A percentile compares a stretch with the other conserved stretches of the same genome.
These are phyloP conservation scores for Leuciscus idus DNA, from an alignment of 2,113 vertebrate species.

Conservation along the genomic window DNA sequence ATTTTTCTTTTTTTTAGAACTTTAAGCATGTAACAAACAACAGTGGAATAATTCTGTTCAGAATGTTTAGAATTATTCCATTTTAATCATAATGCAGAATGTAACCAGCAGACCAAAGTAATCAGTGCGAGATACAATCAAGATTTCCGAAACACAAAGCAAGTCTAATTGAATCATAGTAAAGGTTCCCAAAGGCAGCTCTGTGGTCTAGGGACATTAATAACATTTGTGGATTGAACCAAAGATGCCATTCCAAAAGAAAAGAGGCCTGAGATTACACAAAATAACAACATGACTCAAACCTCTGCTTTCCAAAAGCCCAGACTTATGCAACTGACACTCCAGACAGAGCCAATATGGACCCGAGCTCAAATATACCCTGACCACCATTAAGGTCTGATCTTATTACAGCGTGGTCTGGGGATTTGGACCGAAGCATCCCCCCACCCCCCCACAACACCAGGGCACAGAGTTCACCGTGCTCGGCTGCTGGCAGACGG, in stretches of 20 bases:
- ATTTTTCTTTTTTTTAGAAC: background rate
- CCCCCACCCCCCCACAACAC: background rate
- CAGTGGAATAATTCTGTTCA: background rate
- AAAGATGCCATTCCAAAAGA: background rate
- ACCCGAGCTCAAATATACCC: conserved; percentile 56
- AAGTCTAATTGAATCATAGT: background rate
- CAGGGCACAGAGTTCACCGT: conserved; percentile 50
- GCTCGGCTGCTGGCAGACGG: conserved; percentile 49
- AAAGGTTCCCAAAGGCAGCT: background rate
- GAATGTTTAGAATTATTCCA: background rate
- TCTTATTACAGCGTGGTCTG: conserved; percentile 62
- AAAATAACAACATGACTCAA: conserved; percentile 70
- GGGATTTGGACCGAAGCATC: conserved; percentile 33
- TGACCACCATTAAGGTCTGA: conserved; percentile 63
- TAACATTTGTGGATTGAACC: conserved; percentile 24
- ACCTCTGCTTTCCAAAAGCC: conserved; percentile 47
- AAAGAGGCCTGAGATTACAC: conserved; percentile 47
- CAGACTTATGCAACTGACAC: conserved; percentile 55
- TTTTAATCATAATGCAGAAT: background rate
- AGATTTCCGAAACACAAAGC: background rate
- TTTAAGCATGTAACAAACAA: background rate
- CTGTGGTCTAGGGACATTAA: background rate
- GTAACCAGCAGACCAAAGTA: background rate
- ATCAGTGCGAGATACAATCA: conserved; percentile 5
- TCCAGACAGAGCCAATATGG: conserved; percentile 50